Evolutionary conservation across 2,888 invertebrate species (phyloP), one percentile per base, ranked within the genome.

Genomic region (Anarsia innoxiella): DNA sequence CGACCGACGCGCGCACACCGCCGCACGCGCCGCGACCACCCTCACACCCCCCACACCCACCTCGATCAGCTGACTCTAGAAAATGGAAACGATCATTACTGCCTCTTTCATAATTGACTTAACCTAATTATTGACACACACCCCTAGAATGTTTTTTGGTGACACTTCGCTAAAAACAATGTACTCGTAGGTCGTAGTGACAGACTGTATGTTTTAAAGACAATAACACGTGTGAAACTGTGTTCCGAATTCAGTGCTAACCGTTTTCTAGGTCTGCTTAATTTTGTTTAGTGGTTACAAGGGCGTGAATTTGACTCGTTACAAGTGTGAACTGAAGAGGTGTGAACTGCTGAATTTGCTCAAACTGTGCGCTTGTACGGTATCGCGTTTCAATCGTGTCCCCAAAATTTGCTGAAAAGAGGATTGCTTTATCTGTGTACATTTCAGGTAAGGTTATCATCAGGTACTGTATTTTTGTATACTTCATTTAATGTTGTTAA

Each of bases 241-340:
- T 69, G 78, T 73, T 66, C 65, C 56, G 49, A 67, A 67, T 76
- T 70, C 53, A 65, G 80, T 82, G 83, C 73, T 82, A 80, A 80
- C 65, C 60, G 62, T 53, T 73, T 51, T 65, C 66, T 74, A 76
- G 79, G 77, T 72, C 68, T 68, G 46, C 48, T 56, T 70, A 62
- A 68, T 75, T 72, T 67, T 59, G 59, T 70, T 72, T 62, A 68
- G 76, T 76, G 72, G 63, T 62, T 66, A 66, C 77, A 78, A 80
- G 76, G 78, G 75, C 74, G 69, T 70, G 64, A 65, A 70, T 70
- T 76, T 71, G 73, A 76, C 77, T 77, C 48, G 63, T 66, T 59
- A 52, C 36, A 62, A 61, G 77, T 78, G 80, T 73, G 74, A 77
- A 78, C 79, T 73, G 53, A 60, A 51, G 56, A 69, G 63, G 66